Percentiles rank a stretch among this genome's conserved stretches.
Evolutionary conservation across 2,113 vertebrate species (phyloP).

Genomic region (Colossoma macropomum): DNA sequence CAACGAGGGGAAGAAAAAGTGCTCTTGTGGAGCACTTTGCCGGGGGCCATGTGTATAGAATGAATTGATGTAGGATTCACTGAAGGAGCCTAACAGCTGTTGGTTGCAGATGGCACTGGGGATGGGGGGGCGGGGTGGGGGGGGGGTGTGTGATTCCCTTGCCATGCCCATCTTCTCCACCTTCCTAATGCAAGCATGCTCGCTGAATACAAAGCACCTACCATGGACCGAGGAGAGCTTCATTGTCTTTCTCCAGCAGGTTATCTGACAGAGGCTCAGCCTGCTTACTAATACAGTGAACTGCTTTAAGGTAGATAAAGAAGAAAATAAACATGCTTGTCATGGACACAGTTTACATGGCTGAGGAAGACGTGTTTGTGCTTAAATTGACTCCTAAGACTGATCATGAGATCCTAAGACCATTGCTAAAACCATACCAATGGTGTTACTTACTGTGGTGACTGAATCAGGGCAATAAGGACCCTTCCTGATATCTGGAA

Average conservation of each 20-base stretch:
- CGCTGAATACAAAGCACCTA: constrained; percentile 28
- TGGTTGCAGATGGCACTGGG: constrained; percentile 2
- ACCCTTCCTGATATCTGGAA: constrained; percentile 33
- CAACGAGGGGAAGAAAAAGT: neutral
- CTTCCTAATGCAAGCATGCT: constrained; percentile 23
- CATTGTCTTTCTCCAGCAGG: neutral
- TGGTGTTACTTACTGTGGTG: neutral
- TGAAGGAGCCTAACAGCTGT: neutral
- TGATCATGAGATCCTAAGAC: neutral
- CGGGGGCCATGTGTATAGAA: constrained; percentile 26
- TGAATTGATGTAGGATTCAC: constrained; percentile 23
- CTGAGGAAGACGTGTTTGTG: neutral
- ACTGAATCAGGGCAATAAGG: neutral
- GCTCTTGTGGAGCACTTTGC: constrained; percentile 22
- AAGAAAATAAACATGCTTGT: neutral
- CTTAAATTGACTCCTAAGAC: neutral
- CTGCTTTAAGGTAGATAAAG: constrained; percentile 4
- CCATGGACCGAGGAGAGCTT: neutral
- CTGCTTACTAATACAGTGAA: constrained; percentile 2
- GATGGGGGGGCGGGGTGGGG: neutral
- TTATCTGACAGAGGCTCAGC: neutral
- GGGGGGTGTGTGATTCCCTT: constrained; percentile 1
- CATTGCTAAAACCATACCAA: neutral
- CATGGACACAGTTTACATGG: neutral
- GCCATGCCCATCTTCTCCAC: neutral